Percentiles rank a stretch among this genome's conserved stretches.
phyloP scores from a whole-genome alignment of 1,140 invertebrate species.

The Linepithema humile region DNA sequence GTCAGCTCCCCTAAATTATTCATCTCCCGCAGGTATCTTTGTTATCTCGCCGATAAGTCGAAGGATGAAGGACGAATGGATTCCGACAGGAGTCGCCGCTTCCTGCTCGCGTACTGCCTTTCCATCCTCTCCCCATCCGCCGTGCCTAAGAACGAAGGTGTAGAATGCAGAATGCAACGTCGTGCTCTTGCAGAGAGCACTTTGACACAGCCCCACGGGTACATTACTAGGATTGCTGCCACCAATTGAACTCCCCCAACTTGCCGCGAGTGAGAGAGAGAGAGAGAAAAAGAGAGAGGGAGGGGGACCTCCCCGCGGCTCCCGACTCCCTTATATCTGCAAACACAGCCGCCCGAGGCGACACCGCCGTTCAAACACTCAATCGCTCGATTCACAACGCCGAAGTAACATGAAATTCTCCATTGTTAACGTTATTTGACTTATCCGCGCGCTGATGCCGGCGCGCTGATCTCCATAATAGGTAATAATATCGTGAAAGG shows the following conservation, averaged over 20 bases:
- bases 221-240: conserved; percentile 82
- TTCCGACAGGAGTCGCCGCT: conserved; percentile 26
- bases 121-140: neutral
- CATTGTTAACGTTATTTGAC: conserved; percentile 81
- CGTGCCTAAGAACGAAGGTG: conserved; percentile 74
- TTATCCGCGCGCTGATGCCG: conserved; percentile 76
- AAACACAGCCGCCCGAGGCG: conserved; percentile 78
- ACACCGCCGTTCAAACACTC: conserved; percentile 80
- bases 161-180: conserved; percentile 74
- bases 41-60: conserved; percentile 49
- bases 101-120: neutral
- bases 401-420: conserved; percentile 74
- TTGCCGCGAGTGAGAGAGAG: conserved; percentile 17
- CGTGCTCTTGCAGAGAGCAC: conserved; percentile 73
- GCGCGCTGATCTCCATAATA: conserved; percentile 74
- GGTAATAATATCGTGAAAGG: conserved; percentile 65
- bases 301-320: conserved; percentile 11
- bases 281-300: no score
- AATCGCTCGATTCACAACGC: conserved; percentile 78
- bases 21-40: conserved; percentile 44
- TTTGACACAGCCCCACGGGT: conserved; percentile 83
- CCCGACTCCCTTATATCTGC: conserved; percentile 75
- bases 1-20: conserved; percentile 48
- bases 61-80: conserved; percentile 46
- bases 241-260: conserved; percentile 72